Percentiles rank a stretch among this genome's conserved stretches.
phyloP scores from a whole-genome alignment of 2,797 vertebrate species.

The Percopsis omiscomaycus region DNA sequence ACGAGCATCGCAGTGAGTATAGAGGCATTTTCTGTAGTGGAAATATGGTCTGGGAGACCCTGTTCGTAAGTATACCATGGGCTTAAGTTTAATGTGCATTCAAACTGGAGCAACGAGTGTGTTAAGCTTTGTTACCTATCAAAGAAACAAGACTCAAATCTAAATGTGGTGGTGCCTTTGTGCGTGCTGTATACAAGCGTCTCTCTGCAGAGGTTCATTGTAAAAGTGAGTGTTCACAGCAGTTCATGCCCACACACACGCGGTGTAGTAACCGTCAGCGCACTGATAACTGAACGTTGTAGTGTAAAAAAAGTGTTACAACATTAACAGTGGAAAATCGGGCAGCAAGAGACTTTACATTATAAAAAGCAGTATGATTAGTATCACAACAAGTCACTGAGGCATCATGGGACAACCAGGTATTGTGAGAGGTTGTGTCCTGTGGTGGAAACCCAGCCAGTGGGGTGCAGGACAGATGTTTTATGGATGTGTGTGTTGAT shows the following conservation, averaged over 20 bases:
- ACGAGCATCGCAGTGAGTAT: no score
- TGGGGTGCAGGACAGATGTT: slow-evolving; percentile 63
- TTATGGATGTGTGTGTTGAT: slow-evolving; percentile 26
- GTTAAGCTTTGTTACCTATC: slow-evolving; percentile 9
- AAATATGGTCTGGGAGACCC: no score
- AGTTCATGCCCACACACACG: slow-evolving; percentile 38
- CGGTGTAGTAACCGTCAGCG: slow-evolving; percentile 28
- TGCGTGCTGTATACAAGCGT: slow-evolving; percentile 26
- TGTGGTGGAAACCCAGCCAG: slow-evolving; percentile 71
- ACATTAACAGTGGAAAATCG: slow-evolving; percentile 57
- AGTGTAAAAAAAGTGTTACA: slow-evolving; percentile 72
- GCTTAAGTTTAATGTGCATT: slow-evolving; percentile 26
- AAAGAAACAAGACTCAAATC: slow-evolving; percentile 16
- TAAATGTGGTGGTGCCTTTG: slow-evolving; percentile 29
- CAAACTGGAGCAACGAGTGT: slow-evolving; percentile 30
- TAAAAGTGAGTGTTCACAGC: slow-evolving; percentile 54
- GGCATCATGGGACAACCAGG: slow-evolving; percentile 66
- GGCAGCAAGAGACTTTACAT: slow-evolving; percentile 56
- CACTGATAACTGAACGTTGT: slow-evolving; percentile 48
- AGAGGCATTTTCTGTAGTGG: no score
- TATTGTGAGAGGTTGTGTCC: slow-evolving; percentile 49
- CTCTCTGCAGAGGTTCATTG: slow-evolving; percentile 26
- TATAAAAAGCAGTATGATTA: slow-evolving; percentile 71
- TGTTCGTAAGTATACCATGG: no score
- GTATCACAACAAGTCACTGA: slow-evolving; percentile 76